Percentiles rank a stretch among this genome's conserved stretches.
These are phyloP conservation scores for Caenorhabditis sulstoni DNA, from an alignment of 2,888 invertebrate genomes.

Conservation along the genomic window DNA sequence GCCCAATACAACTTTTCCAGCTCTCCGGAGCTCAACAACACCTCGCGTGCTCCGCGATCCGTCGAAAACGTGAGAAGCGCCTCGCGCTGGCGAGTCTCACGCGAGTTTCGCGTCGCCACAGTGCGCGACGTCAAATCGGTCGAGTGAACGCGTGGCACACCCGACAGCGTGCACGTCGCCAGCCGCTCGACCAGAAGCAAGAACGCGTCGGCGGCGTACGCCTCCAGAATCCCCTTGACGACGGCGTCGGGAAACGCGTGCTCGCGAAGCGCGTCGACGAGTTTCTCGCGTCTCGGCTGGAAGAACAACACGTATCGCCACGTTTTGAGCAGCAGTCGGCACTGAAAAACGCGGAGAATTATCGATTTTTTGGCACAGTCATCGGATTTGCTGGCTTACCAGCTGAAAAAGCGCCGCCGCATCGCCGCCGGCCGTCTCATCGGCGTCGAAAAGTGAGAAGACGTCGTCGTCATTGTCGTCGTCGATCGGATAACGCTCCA, in stretches of 20 bases:
- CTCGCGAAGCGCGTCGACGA: constrained; percentile 16
- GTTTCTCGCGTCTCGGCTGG: constrained; percentile 35
- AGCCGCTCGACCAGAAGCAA: constrained; percentile 19
- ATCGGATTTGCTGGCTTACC: no score
- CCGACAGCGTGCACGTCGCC: constrained; percentile 24
- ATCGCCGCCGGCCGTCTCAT: constrained; percentile 43
- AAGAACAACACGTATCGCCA: constrained; percentile 39
- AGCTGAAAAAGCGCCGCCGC: constrained; percentile 26
- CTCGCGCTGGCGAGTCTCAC: constrained; percentile 28
- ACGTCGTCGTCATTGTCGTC: constrained; percentile 5
- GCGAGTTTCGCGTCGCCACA: neutral
- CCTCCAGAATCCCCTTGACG: constrained; percentile 41
- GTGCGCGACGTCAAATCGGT: constrained; percentile 45
- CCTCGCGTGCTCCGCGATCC: constrained; percentile 23
- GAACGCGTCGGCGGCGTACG: constrained; percentile 20
- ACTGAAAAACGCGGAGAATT: constrained; percentile 14
- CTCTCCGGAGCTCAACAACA: constrained; percentile 3
- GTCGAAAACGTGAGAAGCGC: constrained; percentile 35
- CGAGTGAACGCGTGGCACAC: constrained; percentile 33
- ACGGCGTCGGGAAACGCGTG: constrained; percentile 27
- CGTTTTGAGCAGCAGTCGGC: constrained; percentile 16
- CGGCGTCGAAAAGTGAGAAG: constrained; percentile 26
- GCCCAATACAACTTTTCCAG: constrained; percentile 47
- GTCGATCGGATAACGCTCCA: constrained; percentile 34
- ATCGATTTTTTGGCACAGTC: no score